Percentiles rank a stretch among this genome's conserved stretches.
These are phyloP conservation scores for Megaceryle torquata DNA, from an alignment of 2,113 vertebrate genomes.

Conservation along the genomic window DNA sequence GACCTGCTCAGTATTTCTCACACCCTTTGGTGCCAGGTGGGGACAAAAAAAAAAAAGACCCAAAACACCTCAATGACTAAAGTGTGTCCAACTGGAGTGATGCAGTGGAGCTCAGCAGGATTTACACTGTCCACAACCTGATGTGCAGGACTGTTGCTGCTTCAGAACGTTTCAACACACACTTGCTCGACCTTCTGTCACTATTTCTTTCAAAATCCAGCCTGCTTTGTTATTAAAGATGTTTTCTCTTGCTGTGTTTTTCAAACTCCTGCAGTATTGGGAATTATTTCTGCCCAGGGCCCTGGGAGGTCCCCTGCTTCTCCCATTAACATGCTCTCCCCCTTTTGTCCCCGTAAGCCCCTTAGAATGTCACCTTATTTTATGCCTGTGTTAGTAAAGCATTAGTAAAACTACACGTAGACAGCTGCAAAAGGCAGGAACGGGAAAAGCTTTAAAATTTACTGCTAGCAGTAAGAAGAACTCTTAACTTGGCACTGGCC, in stretches of 20 bases:
- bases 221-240: not conserved
- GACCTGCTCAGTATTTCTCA: not conserved
- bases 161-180: not conserved
- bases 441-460: not conserved
- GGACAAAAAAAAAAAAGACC: not conserved
- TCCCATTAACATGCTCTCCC: fast-evolving
- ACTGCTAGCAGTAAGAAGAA: not conserved
- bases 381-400: not conserved
- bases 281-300: not conserved
- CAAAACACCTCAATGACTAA: not conserved
- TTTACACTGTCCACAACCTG: not conserved
- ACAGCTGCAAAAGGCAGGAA: not conserved
- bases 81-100: not conserved
- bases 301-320: not conserved
- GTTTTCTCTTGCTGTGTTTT: not conserved
- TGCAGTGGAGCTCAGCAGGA: not conserved
- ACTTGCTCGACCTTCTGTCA: not conserved
- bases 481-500: no score
- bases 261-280: not conserved
- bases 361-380: not conserved
- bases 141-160: not conserved
- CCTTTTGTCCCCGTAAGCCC: not conserved
- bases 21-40: not conserved
- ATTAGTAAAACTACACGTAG: not conserved
- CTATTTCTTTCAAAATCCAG: not conserved